Percentiles rank a stretch among this genome's conserved stretches.
Conservation (phyloP, 2,113 vertebrate species). For the Chloropsis cyanopogon region DNA sequence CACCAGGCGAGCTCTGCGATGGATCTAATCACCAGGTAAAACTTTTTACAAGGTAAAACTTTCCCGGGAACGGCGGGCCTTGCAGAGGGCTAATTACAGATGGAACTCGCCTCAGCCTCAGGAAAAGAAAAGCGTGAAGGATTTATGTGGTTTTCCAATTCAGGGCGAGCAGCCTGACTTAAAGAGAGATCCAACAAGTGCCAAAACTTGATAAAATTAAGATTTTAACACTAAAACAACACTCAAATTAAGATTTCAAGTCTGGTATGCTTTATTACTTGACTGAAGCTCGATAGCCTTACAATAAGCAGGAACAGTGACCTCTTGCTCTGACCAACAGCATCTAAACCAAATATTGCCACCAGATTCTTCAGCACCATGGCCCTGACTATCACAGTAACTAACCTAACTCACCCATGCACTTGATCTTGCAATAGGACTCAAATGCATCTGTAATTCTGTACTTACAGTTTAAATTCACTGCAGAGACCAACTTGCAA, state of each 20-base stretch:
- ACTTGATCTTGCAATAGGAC: not conserved
- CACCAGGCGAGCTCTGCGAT: not conserved
- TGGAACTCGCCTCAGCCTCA: not conserved
- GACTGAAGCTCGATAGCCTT: not conserved
- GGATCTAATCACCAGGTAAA: slow-evolving; percentile 33
- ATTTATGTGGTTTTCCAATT: not conserved
- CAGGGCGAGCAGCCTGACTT: not conserved
- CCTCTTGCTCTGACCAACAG: not conserved
- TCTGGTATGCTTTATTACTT: not conserved
- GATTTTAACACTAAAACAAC: not conserved
- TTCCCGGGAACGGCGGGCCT: not conserved
- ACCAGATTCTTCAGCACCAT: not conserved
- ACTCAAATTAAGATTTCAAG: not conserved
- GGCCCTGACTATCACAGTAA: not conserved
- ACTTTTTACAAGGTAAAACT: slow-evolving; percentile 7
- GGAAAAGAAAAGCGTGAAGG: not conserved
- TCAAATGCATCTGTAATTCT: not conserved
- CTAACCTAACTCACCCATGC: not conserved
- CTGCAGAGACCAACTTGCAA: not conserved
- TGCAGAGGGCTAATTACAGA: not conserved
- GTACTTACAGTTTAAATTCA: not conserved
- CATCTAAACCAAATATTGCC: not conserved
- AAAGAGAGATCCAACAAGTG: not conserved
- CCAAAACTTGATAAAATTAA: not conserved
- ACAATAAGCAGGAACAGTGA: not conserved